phyloP scores from a whole-genome alignment of 2,797 vertebrate species.

The Mormyrus proboscirostris region DNA sequence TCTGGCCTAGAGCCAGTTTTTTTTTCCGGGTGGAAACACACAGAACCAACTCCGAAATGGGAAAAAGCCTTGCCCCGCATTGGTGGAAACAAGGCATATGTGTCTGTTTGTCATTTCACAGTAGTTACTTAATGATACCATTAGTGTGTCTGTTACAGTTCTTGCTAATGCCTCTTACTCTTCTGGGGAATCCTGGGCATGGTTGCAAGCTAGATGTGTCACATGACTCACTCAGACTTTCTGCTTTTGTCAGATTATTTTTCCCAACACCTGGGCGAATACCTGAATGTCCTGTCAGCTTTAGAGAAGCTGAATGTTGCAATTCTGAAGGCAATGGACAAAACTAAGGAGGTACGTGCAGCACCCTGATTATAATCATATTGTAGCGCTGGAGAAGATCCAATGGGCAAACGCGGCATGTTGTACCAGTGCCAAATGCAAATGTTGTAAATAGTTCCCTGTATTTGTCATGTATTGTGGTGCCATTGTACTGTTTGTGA shows the following conservation, averaged over 20 bases:
- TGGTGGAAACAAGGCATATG: neutral
- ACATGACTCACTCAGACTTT: neutral
- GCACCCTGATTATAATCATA: neutral
- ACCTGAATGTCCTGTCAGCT: constrained; percentile 81
- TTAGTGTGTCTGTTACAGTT: neutral
- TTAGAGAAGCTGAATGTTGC: constrained; percentile 84
- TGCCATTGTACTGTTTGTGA: neutral
- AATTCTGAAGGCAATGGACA: constrained; percentile 90
- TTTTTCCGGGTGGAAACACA: neutral
- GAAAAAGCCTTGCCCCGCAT: neutral
- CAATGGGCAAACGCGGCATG: neutral
- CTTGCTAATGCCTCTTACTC: neutral
- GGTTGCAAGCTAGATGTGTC: neutral
- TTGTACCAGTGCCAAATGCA: neutral
- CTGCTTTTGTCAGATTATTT: constrained; percentile 78
- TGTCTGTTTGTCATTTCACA: neutral
- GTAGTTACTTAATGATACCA: neutral
- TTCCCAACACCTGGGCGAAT: constrained; percentile 86
- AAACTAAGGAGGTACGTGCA: constrained; percentile 85
- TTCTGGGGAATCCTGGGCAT: neutral
- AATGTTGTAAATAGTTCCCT: neutral
- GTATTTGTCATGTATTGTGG: neutral
- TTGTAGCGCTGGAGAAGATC: neutral
- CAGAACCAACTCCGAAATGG: neutral
- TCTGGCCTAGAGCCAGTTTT: neutral